These are phyloP conservation scores for Eristalinus aeneus DNA, from an alignment of 2,888 invertebrate species.

Conservation along the genomic window DNA sequence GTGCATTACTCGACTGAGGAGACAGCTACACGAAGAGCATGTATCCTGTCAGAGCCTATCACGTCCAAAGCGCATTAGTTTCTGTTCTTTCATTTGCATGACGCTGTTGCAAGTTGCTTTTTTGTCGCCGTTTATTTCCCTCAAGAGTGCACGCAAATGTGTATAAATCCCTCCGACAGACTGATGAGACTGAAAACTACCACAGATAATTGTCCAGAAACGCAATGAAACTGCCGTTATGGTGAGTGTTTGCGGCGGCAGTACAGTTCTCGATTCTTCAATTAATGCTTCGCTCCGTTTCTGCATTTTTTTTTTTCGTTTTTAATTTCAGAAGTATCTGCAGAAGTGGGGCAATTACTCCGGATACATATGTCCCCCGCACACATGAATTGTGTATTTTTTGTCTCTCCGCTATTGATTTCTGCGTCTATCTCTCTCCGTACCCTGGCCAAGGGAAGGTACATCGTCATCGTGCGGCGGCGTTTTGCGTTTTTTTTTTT, in stretches of 20 bases:
- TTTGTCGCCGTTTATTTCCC: neutral
- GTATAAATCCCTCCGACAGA: slow-evolving; percentile 30
- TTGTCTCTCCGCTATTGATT: slow-evolving; percentile 50
- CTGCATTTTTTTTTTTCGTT: slow-evolving; percentile 9
- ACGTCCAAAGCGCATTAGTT: slow-evolving; percentile 54
- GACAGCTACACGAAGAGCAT: slow-evolving; percentile 45
- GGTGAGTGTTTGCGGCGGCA: slow-evolving; percentile 12
- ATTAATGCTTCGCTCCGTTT: neutral
- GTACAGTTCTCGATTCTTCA: neutral
- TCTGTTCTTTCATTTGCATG: slow-evolving; percentile 6
- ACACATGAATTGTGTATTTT: neutral
- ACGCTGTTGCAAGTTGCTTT: neutral
- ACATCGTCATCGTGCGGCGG: neutral
- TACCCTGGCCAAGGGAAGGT: neutral
- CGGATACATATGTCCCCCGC: neutral
- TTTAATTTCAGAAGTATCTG: slow-evolving; percentile 45
- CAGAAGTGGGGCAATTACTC: slow-evolving; percentile 62
- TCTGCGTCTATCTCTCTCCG: slow-evolving; percentile 26
- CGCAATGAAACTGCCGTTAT: slow-evolving; percentile 8
- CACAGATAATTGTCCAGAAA: slow-evolving; percentile 45
- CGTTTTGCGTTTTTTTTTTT: slow-evolving; percentile 23
- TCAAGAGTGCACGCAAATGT: slow-evolving; percentile 48
- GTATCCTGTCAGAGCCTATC: slow-evolving; percentile 64
- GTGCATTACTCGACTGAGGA: neutral
- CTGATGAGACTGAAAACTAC: slow-evolving; percentile 55